Base-by-base conservation (phyloP, 2,113 vertebrate species). In the Oncorhynchus gorbuscha region DNA sequence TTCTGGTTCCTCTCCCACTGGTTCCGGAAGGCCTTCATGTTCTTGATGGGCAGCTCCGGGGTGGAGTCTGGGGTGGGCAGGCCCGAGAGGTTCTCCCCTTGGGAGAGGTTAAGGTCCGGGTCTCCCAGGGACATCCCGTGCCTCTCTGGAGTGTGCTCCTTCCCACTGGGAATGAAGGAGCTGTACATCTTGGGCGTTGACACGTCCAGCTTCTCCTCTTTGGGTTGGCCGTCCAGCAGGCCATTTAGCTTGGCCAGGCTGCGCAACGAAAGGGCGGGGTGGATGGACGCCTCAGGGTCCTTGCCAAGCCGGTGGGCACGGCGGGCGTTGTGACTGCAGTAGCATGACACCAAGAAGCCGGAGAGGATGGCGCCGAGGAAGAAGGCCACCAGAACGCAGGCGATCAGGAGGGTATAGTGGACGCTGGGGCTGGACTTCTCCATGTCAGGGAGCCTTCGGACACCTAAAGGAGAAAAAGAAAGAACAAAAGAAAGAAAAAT, bases 51-150 rank as follows among this genome's bases (percentile, higher is more conserved):
- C 6, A 96, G 88, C 83, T 95, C 94, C 0, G 96, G 94, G 3
- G 94, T 95, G 48, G 93, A 92, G 67, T 94, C 95, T 0, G 95
- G 95, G 0, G 95, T 95, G 39, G 95, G 95, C 78, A 95, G 81
- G n/a, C 92, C 92, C 0, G 93, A 94, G 45, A 93, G 87, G 66
- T 96, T 93, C 0, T 92, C 92, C 0, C 87, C 89, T 85, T 87
- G 89, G 0, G 87, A 89, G 3, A 85, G 86, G 80, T 85, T 85
- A 81, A 89, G 89, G 7, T 87, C 87, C 0, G 76, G 81, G 81
- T 85, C 86, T 3, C 77, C 85, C 73, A 69, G 84, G 9, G 75
- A 82, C 32, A 24, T 80, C 28, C 67, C 79, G 14, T 69, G 76
- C 0, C 3, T 28, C 0, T 81, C 62, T 5, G 69, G 75, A 1